Base-by-base conservation (phyloP, 2,797 vertebrate species). In the Ctenopoma multispine region DNA sequence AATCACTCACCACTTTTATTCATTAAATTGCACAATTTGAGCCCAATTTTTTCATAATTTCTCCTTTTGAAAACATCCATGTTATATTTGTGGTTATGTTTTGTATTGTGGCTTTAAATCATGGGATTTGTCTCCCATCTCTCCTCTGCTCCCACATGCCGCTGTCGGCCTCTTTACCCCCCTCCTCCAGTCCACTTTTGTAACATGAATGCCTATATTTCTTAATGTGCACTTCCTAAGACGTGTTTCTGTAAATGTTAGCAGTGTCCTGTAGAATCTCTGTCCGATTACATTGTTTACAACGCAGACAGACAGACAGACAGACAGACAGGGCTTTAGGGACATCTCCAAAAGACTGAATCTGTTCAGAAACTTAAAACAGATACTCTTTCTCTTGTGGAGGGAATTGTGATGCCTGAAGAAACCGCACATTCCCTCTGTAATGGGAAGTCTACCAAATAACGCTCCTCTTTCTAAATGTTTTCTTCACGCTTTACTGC, bases 11-110 rank as follows among this genome's bases (percentile, higher is more conserved):
- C 12, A 31, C 60, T 88, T 85, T 86, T 55, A 61, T 87, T 88
- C 1, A 58, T 85, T 80, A 79, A 84, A 86, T 88, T 88, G 87
- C 86, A 92, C 87, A 90, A 75, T 77, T 75, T 85, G 80, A 90
- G 87, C 80, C 74, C 64, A 47, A 8, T 82, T 82, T 82, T 82
- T 65, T 29, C 50, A 71, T 72, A 17, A 58, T 69, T 81, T 79
- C 34, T 81, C 38, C 23, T 73, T 77, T 72, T 75, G 44, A 72
- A 82, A 81, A 81, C 51, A 68, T 51, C 51, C 29, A 43, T 63
- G 54, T 81, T 81, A n/a, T 68, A 50, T 62, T 74, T 81, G 75
- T 78, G 4, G 15, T 75, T 75, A 43, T 76, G 75, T 80, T 72
- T 85, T 87, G 63, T 77, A 74, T 57, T 72, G 29, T 75, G 71